Percentiles rank a stretch among this genome's conserved stretches.
phyloP scores from a whole-genome alignment of 1,140 invertebrate species.

The Drosophila carrolli region DNA sequence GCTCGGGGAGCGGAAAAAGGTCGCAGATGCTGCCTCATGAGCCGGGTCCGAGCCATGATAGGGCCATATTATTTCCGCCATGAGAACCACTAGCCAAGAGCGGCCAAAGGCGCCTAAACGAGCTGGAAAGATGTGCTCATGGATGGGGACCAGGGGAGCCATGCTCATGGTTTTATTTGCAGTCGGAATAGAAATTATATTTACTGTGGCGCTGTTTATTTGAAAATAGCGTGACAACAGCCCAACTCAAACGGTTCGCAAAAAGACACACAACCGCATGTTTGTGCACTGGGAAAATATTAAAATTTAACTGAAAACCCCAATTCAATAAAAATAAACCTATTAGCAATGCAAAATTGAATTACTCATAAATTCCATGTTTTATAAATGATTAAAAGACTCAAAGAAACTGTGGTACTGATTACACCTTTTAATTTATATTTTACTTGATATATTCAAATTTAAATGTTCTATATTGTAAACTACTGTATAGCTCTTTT shows the following conservation, averaged over 20 bases:
- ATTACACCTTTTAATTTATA: no score
- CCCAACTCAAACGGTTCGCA: constrained; percentile 1
- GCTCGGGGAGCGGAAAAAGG: constrained; percentile 10
- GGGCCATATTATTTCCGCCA: constrained; percentile 72
- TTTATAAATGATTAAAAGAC: no score
- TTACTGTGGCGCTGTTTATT: constrained; percentile 57
- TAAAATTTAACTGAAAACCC: not conserved
- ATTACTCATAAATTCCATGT: no score
- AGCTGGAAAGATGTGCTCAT: constrained; percentile 2
- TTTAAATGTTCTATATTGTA: no score
- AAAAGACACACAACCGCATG: constrained; percentile 5
- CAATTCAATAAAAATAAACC: not conserved
- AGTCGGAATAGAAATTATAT: constrained; percentile 60
- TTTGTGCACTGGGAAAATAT: constrained; percentile 7
- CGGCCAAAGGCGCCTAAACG: constrained; percentile 1
- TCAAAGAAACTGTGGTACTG: no score
- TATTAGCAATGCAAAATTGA: no score
- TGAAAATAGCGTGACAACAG: constrained; percentile 59
- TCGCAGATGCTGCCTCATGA: constrained; percentile 43
- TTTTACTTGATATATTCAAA: no score
- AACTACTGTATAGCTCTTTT: no score
- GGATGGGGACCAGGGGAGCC: constrained; percentile 19
- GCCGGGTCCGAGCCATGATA: constrained; percentile 52
- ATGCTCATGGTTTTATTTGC: constrained; percentile 68
- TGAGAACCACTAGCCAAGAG: constrained; percentile 53